Evolutionary conservation across 2,113 vertebrate species (phyloP), one percentile per base, ranked within the genome.

Genomic region (Vulpes lagopus): DNA sequence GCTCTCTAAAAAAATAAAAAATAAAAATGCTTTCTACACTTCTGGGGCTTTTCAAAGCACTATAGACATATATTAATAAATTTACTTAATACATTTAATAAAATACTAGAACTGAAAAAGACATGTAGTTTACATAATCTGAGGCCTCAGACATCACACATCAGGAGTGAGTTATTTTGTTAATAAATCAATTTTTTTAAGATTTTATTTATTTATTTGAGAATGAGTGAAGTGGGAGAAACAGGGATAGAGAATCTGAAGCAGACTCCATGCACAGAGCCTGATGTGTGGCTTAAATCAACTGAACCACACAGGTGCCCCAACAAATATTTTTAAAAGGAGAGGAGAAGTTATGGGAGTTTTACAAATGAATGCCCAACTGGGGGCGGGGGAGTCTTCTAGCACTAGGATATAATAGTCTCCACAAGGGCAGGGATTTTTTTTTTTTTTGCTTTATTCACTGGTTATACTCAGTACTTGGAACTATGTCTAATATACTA

Each of bases 91-190:
- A 51, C 25, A 17, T 27, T 96, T 73, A 80, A 76, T 76, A 89
- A 83, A 85, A 89, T 64, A 81, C 53, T 64, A 49, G 11, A 96
- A 91, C n/a, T 62, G 30, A 84, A 90, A 96, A 89, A 53, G 88
- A 92, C 2, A 78, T 11, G 57, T 27, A 23, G 74, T 71, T 93
- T 71, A 93, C 0, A 91, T 60, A 25, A 86, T 94, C 51, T 49
- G 10, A 92, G 32, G 23, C 64, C 53, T 76, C 59, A 85, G 92
- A 94, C 14, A 20, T 60, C 49, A 67, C 38, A 93, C 51, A 92
- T 85, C 38, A 92, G 25, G 25, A 2, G 78, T 9, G 8, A 59
- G 8, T 2, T 92, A 35, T 79, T 96, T 65, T 79, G 64, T 30
- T 43, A 89, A 38, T 55, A 96, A 82, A 91, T n/a, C 15, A 3